Conservation (phyloP, 2,113 vertebrate genomes). For the Bufo gargarizans region DNA sequence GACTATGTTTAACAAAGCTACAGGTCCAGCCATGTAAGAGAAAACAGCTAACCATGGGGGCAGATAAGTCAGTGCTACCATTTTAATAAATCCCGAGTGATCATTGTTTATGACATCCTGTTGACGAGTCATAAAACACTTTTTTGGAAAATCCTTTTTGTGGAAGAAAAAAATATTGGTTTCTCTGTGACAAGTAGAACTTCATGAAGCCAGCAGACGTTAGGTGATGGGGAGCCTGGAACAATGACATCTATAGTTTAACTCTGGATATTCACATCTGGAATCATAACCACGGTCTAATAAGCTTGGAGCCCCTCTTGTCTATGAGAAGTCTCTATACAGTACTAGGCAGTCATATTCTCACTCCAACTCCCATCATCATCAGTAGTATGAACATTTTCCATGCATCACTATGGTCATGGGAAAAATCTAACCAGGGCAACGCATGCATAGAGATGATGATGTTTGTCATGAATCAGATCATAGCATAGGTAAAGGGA, state of each 20-base stretch:
- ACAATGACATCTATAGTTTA: slow-evolving; percentile 12
- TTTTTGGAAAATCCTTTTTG: background rate
- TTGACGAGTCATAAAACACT: background rate
- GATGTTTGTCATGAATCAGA: background rate
- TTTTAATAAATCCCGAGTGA: background rate
- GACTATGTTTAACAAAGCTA: background rate
- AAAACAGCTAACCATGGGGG: background rate
- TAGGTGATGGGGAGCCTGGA: slow-evolving; percentile 13
- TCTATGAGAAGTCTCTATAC: background rate
- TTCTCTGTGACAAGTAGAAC: background rate
- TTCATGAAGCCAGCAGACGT: slow-evolving; percentile 24
- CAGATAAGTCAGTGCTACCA: background rate
- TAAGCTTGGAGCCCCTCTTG: background rate
- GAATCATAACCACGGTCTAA: background rate
- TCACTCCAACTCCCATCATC: background rate
- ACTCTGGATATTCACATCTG: background rate
- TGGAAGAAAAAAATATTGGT: background rate
- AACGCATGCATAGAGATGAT: background rate
- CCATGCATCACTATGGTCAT: background rate
- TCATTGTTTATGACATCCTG: background rate
- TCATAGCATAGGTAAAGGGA: background rate
- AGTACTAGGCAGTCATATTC: background rate
- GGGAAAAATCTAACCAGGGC: background rate
- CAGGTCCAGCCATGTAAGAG: background rate
- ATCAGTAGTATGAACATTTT: background rate